Base-by-base conservation (phyloP, 2,797 vertebrate genomes). In the Crocodylus rhombifer region DNA sequence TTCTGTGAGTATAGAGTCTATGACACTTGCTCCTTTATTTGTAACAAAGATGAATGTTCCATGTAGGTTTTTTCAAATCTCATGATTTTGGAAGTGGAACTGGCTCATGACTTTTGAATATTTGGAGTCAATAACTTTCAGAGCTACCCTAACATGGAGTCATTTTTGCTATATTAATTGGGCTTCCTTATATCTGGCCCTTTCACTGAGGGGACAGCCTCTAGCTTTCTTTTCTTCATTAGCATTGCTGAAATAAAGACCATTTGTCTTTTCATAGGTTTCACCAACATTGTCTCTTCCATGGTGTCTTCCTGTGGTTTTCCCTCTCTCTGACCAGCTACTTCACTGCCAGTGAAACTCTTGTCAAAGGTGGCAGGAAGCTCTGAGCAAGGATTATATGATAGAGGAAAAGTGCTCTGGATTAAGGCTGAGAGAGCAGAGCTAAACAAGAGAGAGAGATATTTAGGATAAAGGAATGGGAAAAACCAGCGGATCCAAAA, bases 121-220 rank as follows among this genome's bases (percentile, higher is more conserved):
- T 7, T 42, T 71, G 36, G 21, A 23, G 14, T 26, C 25, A 23
- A 23, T 36, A 73, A 71, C 18, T 14, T 71, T 30, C 33, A 14
- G 67, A 14, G 20, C 23, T 8, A 15, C 25, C 13, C n/a, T 84
- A 83, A 57, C 5, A 42, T 15, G 16, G 55, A 42, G 14, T 90
- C 85, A 10, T 36, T 85, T 91, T 91, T 75, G 88, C n/a, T 18
- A 64, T 60, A 3, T 30, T 90, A 28, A 74, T 67, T 91, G 73
- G 58, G 57, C 92, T 92, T 92, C 55, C 13, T 15, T 93, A 69
- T 15, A 42, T 11, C 3, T 2, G 23, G 51, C 77, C 26, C 75
- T 81, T 36, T 79, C 84, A 16, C 60, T 56, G 77, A 65, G 73
- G 33, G 82, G 83, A 42, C 23, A 28, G 14, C 6, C 16, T 80